phyloP scores from a whole-genome alignment of 2,797 vertebrate genomes.

The Emys orbicularis region DNA sequence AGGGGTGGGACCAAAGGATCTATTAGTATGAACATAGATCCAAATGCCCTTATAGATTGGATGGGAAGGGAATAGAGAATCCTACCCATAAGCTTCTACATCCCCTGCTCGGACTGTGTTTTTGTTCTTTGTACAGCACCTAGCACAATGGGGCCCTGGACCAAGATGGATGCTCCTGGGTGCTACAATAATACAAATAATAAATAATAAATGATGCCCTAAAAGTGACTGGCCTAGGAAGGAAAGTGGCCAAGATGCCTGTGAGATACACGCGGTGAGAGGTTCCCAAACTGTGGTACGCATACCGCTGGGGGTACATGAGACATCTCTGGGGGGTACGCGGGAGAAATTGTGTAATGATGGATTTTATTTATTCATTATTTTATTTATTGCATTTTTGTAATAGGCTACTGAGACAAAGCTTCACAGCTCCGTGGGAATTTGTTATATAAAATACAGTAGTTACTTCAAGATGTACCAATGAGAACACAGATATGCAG shows the following conservation, averaged over 20 bases:
- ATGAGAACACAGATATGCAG: no score
- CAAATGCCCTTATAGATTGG: not conserved
- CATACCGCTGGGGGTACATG: fast-evolving
- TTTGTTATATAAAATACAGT: no score
- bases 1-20: not conserved
- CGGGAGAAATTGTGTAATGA: not conserved
- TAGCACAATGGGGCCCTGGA: not conserved
- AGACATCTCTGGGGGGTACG: not conserved
- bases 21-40: not conserved
- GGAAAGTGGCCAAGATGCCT: not conserved
- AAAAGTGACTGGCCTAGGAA: not conserved
- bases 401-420: not conserved
- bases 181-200: not conserved
- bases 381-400: not conserved
- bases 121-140: not conserved
- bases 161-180: not conserved
- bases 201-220: not conserved
- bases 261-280: not conserved
- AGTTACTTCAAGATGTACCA: not conserved
- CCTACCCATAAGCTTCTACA: not conserved
- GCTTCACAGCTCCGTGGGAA: not conserved
- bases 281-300: not conserved
- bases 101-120: not conserved
- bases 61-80: not conserved
- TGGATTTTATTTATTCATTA: not conserved